Percentiles rank a stretch among this genome's conserved stretches.
Evolutionary conservation across 30 jellyfish, hydroid and myxozoan species (phyloP).

Genomic region (Cassiopea andromeda): DNA sequence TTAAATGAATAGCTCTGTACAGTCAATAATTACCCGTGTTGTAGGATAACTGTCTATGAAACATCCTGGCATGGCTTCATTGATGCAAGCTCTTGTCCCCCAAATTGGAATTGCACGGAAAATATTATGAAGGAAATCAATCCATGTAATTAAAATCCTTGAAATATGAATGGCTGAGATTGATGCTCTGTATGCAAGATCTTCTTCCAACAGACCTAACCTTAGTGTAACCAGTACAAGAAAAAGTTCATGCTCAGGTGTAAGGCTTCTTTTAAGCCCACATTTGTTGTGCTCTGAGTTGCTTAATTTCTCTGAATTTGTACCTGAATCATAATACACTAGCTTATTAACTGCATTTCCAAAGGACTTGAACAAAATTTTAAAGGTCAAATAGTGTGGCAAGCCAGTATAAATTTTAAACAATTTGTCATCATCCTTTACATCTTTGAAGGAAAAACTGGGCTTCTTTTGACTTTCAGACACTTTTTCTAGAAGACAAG

Average conservation of each 20-base stretch:
- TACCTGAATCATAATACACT: conserved; percentile 21
- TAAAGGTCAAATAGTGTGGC: conserved; percentile 35
- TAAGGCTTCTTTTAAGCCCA: conserved; percentile 48
- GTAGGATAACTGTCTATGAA: conserved; percentile 51
- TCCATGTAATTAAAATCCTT: conserved; percentile 50
- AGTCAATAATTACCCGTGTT: conserved; percentile 66
- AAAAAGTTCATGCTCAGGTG: conserved; percentile 70
- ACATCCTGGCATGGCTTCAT: conserved; percentile 70
- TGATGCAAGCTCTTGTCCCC: conserved; percentile 40
- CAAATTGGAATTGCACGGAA: conserved; percentile 63
- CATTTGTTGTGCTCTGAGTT: conserved; percentile 23
- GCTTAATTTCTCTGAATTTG: conserved; percentile 16
- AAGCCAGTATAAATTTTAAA: conserved; percentile 61
- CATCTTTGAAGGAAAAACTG: not conserved
- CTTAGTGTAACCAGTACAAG: conserved; percentile 48
- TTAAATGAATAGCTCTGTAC: conserved; percentile 72
- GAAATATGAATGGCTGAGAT: conserved; percentile 30
- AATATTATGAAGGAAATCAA: conserved; percentile 37
- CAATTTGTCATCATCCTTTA: conserved; percentile 22
- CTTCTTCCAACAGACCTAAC: conserved; percentile 59
- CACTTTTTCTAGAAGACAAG: not conserved
- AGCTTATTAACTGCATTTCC: conserved; percentile 4
- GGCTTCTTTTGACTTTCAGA: conserved; percentile 6
- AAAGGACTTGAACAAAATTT: conserved; percentile 38
- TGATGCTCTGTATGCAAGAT: conserved; percentile 48